Evolutionary conservation across 2,113 vertebrate species (phyloP).

Genomic region (Hippocampus barbouri): DNA sequence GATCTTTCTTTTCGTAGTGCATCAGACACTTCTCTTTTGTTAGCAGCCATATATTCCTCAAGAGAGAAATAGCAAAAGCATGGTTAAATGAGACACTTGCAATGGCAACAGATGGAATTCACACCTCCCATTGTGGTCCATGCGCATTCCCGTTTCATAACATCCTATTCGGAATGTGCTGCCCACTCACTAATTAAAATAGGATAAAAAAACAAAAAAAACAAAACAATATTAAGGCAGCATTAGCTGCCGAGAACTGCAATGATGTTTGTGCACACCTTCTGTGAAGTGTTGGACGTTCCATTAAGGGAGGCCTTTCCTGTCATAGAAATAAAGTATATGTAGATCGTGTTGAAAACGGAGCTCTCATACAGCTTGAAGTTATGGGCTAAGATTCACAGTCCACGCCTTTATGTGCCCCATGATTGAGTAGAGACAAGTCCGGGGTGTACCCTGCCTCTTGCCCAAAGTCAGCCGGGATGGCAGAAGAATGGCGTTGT

Average conservation of each 20-base stretch:
- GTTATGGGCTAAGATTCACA: too few species aligned
- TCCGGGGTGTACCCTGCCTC: too few species aligned
- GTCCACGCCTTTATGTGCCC: too few species aligned
- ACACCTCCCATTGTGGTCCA: slow-evolving; percentile 47
- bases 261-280: slow-evolving; percentile 2
- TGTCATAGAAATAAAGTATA: not conserved
- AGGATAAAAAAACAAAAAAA: slow-evolving; percentile 13
- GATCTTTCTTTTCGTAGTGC: slow-evolving; percentile 58
- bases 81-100: slow-evolving; percentile 59
- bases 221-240: slow-evolving; percentile 16
- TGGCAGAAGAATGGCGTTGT: too few species aligned
- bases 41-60: slow-evolving; percentile 49
- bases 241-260: slow-evolving; percentile 30
- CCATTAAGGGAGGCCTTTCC: not conserved
- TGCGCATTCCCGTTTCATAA: slow-evolving; percentile 37
- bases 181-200: slow-evolving; percentile 44
- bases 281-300: not conserved
- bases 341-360: too few species aligned
- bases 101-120: slow-evolving; percentile 62
- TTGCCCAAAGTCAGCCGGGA: too few species aligned
- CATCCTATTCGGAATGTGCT: slow-evolving; percentile 44
- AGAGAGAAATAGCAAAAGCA: slow-evolving; percentile 28
- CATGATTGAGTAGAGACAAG: too few species aligned
- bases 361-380: too few species aligned
- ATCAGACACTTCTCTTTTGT: slow-evolving; percentile 49